Evolutionary conservation across 2,797 vertebrate genomes (phyloP), one percentile per base, ranked within the genome.

Genomic region (Anguilla obscura): DNA sequence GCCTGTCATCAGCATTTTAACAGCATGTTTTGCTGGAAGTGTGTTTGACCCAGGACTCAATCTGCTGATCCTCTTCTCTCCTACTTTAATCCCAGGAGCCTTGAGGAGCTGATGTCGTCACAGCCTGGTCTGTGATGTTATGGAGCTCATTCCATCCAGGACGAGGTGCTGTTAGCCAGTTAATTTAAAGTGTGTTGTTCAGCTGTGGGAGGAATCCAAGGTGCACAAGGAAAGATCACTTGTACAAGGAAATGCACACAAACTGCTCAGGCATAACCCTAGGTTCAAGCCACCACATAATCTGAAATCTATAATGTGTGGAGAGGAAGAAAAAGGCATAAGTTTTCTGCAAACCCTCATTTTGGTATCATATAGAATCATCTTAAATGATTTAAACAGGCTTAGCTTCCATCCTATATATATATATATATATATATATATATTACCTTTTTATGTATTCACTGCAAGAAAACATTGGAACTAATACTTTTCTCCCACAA

Each of bases 21-120:
- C 79, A 82, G 8, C 79, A 82, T 82, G 40, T 82, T 82, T 24
- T 82, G 79, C 79, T 82, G 79, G 45, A n/a, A 82, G 79, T 82
- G 79, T 50, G 40, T 50, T 82, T 82, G 79, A 82, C 79, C 45
- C 45, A 24, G 79, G 79, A 24, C 18, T 48, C 79, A 82, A 50
- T 82, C 79, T 82, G 79, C 79, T 82, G 79, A 82, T 82, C 79
- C 79, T 82, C 45, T 82, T 82, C 79, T 82, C 40, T 82, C 45
- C 40, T 24, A 8, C 79, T 82, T 82, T 48, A 82, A 82, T 82
- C 79, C 79, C 40, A 24, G 50, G 79, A 82, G 79, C 40, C 79
- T 82, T 24, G 79, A 82, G 79, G 79, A 82, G 40, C 50, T 82
- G 79, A 82, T 48, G 79, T 24, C 40, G 45, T 82, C 79, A 80